Evolutionary conservation across 2,113 vertebrate species (phyloP), one percentile per base, ranked within the genome.

Genomic region (Regulus satrapa): DNA sequence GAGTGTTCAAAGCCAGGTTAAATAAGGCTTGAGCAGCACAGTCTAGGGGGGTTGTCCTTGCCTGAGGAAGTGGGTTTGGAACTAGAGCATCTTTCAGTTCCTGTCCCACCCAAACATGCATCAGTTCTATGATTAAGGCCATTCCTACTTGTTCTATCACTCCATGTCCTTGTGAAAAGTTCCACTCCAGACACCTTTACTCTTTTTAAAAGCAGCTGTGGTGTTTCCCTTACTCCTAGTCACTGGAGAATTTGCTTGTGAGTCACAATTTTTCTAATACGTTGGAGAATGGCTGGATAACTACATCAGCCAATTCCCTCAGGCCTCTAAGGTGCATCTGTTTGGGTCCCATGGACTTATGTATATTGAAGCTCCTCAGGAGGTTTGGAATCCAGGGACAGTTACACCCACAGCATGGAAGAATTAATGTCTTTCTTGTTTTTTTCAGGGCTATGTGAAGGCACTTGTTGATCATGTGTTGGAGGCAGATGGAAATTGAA

Each of bases 401-500:
- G 13, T 10, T 21, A 32, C 28, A 14, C 7, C 25, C 49, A 63
- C 6, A 77, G 5, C 5, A 77, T 12, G 9, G 21, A 10, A 72
- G 16, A 68, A 58, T 40, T 54, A 40, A 49, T 0, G 1, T 51
- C 15, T 46, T 8, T 21, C 24, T 43, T 20, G 3, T 0, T 45
- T 58, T 68, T 63, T 85, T 54, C 12, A 38, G 45, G 6, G 12
- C 34, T 94, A 6, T 9, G 3, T 6, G 4, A 68, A 51, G 17
- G 9, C 17, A n/a, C 4, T 63, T 73, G 7, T 16, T 67, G 43
- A 72, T 31, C 18, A 11, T 13, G 8, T n/a, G 7, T 49, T 87
- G 24, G 12, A 63, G 29, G 23, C 14, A 15, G 9, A 8, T 73
- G 24, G 23, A 64, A 90, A 73, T 2, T 31, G 14, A 36, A 18